phyloP scores from a whole-genome alignment of 2,113 vertebrate species.

The Colossoma macropomum region DNA sequence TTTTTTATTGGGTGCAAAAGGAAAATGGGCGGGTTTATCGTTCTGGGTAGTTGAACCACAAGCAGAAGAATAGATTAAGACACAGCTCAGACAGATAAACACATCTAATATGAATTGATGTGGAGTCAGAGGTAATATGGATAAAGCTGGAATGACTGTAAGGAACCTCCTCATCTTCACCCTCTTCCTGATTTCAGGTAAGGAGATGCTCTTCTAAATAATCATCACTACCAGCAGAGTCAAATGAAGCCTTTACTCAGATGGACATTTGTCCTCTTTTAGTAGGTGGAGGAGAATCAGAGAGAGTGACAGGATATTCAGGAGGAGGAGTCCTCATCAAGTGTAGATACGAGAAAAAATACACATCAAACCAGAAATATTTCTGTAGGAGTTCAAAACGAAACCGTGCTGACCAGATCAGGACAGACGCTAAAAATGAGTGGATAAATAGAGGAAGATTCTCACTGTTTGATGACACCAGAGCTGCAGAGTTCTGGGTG shows the following conservation, averaged over 20 bases:
- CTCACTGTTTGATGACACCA: not conserved
- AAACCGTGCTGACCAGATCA: conserved; percentile 10
- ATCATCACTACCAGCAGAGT: conserved; percentile 1
- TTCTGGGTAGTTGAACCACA: not conserved
- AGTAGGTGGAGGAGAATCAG: not conserved
- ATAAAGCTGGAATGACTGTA: not conserved
- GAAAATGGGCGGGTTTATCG: not conserved
- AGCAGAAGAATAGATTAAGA: not conserved
- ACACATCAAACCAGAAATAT: not conserved
- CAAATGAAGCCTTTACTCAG: conserved; percentile 48
- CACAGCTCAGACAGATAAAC: not conserved
- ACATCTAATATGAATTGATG: no score
- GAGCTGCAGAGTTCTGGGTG: not conserved
- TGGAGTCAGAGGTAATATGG: not conserved
- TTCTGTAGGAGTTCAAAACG: not conserved
- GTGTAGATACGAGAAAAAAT: not conserved
- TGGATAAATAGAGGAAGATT: not conserved
- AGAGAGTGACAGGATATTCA: not conserved
- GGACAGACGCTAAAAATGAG: not conserved
- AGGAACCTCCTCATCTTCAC: conserved; percentile 42
- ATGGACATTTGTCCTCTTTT: not conserved
- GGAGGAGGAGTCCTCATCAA: not conserved
- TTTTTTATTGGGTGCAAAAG: not conserved
- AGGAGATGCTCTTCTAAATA: conserved; percentile 17
- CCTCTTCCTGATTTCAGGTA: conserved; percentile 61